phyloP scores from a whole-genome alignment of 2,888 invertebrate species.

The Andrena praecox region DNA sequence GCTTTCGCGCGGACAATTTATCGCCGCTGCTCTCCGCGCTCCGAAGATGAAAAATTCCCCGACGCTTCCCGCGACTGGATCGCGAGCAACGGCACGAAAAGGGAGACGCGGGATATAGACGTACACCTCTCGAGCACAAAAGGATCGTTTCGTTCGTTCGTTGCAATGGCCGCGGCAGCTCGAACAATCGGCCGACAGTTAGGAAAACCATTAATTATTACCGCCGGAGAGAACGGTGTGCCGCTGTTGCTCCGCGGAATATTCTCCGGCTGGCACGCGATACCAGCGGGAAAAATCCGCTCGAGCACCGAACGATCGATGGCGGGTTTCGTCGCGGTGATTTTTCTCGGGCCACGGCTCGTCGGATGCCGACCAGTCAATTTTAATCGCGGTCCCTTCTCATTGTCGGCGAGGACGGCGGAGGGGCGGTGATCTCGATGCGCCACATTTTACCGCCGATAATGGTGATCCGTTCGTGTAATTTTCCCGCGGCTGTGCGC shows the following conservation, averaged over 20 bases:
- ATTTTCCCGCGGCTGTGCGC: slow-evolving; percentile 9
- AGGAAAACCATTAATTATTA: slow-evolving; percentile 43
- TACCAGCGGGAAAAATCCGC: background rate
- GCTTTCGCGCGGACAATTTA: slow-evolving; percentile 49
- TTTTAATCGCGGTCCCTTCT: slow-evolving; percentile 24
- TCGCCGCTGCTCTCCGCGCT: slow-evolving; percentile 20
- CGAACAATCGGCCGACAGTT: slow-evolving; percentile 13
- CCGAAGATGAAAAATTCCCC: slow-evolving; percentile 22
- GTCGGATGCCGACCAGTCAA: background rate
- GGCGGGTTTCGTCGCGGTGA: background rate
- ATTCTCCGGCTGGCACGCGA: slow-evolving; percentile 9
- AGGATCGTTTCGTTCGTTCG: background rate
- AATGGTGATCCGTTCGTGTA: slow-evolving; percentile 9
- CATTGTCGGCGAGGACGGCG: background rate
- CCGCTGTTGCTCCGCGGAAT: slow-evolving; percentile 3
- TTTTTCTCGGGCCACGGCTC: slow-evolving; percentile 7
- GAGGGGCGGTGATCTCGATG: background rate
- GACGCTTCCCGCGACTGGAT: slow-evolving; percentile 20
- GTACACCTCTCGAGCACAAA: background rate
- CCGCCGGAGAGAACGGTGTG: slow-evolving; percentile 7
- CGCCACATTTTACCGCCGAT: background rate
- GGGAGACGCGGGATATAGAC: background rate
- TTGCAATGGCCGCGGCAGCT: background rate
- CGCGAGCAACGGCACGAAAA: background rate
- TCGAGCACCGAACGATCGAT: background rate